Evolutionary conservation across 2,888 invertebrate genomes (phyloP).

Genomic region (Cybosia mesomella): DNA sequence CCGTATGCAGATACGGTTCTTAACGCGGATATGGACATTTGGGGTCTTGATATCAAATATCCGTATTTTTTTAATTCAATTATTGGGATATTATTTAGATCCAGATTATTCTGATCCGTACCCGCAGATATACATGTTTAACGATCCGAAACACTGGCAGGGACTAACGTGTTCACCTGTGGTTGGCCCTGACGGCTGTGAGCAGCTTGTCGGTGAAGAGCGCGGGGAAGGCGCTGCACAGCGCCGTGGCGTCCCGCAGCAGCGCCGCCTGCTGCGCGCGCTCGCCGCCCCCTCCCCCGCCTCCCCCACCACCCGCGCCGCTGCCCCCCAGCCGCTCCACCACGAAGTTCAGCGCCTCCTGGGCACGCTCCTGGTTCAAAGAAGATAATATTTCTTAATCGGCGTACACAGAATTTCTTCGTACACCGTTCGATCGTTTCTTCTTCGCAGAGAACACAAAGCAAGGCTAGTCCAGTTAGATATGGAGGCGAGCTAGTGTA

Average conservation of each 20-base stretch:
- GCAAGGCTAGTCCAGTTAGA: too few species aligned
- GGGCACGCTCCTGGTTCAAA: constrained; percentile 89
- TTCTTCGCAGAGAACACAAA: too few species aligned
- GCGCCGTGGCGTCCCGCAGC: constrained; percentile 92
- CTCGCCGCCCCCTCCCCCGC: constrained; percentile 77
- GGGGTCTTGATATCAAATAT: too few species aligned
- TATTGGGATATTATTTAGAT: too few species aligned
- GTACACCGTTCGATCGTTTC: too few species aligned
- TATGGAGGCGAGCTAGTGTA: too few species aligned
- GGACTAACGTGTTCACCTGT: constrained; percentile 64
- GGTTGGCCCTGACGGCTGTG: constrained; percentile 90
- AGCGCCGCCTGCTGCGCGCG: constrained; percentile 91
- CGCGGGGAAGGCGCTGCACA: constrained; percentile 93
- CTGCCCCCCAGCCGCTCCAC: constrained; percentile 89
- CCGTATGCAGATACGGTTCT: too few species aligned
- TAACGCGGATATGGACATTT: too few species aligned
- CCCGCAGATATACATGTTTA: too few species aligned
- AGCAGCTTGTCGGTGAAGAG: constrained; percentile 93
- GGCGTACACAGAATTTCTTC: not conserved
- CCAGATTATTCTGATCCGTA: too few species aligned
- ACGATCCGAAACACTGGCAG: too few species aligned
- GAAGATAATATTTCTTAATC: not conserved
- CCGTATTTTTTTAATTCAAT: too few species aligned
- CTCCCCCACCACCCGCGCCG: constrained; percentile 87
- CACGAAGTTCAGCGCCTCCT: constrained; percentile 93